phyloP scores from a whole-genome alignment of 2,888 invertebrate species.

The Pristionchus exspectatus region DNA sequence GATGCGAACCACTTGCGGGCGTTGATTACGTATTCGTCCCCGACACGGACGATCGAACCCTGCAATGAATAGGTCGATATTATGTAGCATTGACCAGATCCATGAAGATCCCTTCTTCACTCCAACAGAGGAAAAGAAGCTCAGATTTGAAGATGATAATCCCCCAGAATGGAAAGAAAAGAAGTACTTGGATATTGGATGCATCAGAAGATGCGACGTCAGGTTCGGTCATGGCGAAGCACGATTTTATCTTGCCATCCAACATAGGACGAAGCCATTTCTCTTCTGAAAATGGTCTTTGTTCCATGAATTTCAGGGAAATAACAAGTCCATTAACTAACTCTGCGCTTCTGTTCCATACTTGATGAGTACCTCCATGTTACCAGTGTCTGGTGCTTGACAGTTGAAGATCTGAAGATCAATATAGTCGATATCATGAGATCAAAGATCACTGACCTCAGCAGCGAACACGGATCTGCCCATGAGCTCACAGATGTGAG shows the following conservation, averaged over 20 bases:
- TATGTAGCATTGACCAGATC: neutral
- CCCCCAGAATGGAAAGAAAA: neutral
- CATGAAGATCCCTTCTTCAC: neutral
- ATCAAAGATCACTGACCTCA: conserved; percentile 76
- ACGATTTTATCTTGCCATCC: conserved; percentile 80
- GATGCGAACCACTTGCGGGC: conserved; percentile 82
- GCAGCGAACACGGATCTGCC: conserved; percentile 79
- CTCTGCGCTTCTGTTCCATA: conserved; percentile 81
- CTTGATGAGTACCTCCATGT: conserved; percentile 81
- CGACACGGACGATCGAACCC: conserved; percentile 79
- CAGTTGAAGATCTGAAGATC: conserved; percentile 80
- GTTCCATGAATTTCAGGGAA: neutral
- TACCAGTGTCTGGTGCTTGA: conserved; percentile 81
- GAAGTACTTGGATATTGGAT: conserved; percentile 80
- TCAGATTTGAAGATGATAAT: too few species aligned
- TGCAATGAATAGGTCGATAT: conserved; percentile 35
- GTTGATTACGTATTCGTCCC: conserved; percentile 80
- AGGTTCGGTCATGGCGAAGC: conserved; percentile 81
- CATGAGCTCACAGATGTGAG: conserved; percentile 81
- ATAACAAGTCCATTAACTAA: conserved; percentile 41
- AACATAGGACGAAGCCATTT: conserved; percentile 79
- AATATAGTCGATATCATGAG: neutral
- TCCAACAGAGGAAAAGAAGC: neutral
- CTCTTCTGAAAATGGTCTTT: conserved; percentile 40
- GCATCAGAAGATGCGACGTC: conserved; percentile 81